These are phyloP conservation scores for Willisornis vidua DNA, from an alignment of 2,113 vertebrate species.

Conservation along the genomic window DNA sequence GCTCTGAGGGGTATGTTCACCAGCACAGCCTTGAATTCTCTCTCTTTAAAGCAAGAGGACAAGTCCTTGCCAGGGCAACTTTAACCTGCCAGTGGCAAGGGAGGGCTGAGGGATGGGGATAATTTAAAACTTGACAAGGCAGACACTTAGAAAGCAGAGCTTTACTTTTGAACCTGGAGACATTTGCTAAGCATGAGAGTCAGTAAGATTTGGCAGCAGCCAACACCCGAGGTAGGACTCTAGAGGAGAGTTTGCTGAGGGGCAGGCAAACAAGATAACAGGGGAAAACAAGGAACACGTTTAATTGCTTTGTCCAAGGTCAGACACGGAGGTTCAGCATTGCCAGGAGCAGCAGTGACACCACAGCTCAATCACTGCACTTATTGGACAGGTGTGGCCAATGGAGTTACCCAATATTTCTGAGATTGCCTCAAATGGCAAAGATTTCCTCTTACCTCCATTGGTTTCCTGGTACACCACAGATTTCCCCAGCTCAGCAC, in stretches of 20 bases:
- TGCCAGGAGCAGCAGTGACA: background rate
- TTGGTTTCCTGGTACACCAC: slow-evolving; percentile 97
- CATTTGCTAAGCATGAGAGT: background rate
- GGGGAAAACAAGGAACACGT: background rate
- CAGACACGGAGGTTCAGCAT: background rate
- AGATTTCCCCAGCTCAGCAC: slow-evolving; percentile 94
- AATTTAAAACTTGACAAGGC: background rate
- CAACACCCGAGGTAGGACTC: background rate
- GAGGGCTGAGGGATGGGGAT: background rate
- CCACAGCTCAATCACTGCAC: background rate
- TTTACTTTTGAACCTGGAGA: background rate
- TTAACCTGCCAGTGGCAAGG: background rate
- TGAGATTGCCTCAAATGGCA: background rate
- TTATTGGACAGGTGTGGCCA: background rate
- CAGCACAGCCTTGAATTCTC: background rate
- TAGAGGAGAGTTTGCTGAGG: background rate
- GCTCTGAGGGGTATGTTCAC: background rate
- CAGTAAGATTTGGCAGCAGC: background rate
- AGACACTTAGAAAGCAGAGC: background rate
- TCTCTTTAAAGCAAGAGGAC: background rate
- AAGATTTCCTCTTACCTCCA: slow-evolving; percentile 81
- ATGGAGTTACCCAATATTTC: background rate
- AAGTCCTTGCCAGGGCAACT: background rate
- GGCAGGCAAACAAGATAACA: background rate
- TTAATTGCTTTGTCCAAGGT: background rate